Conservation (phyloP, 2,888 invertebrate genomes). For the Trichopoda pennipes region DNA sequence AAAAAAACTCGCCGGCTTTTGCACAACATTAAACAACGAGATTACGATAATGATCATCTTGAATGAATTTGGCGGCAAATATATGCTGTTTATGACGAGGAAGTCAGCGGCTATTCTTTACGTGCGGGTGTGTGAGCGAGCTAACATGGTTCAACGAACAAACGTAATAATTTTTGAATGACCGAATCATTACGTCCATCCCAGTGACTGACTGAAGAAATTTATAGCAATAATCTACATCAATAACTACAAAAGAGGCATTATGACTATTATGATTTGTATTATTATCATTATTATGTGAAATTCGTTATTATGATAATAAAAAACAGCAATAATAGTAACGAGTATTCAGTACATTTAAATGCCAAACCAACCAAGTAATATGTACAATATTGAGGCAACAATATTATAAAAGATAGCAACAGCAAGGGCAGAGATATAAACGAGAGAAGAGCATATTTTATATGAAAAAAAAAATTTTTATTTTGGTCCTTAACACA, state of each 20-base stretch:
- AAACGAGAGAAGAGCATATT: too few species aligned
- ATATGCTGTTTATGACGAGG: not conserved
- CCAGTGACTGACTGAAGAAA: constrained; percentile 8
- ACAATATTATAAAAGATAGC: not conserved
- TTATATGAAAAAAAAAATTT: too few species aligned
- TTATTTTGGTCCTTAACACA: too few species aligned
- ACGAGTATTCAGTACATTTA: constrained; percentile 33
- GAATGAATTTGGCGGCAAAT: not conserved
- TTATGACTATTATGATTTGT: constrained; percentile 41
- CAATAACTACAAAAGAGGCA: constrained; percentile 5
- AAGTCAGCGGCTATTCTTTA: not conserved
- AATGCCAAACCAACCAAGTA: constrained; percentile 47
- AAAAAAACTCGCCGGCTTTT: constrained; percentile 61
- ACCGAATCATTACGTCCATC: constrained; percentile 25
- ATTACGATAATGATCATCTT: constrained; percentile 23
- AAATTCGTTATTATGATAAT: constrained; percentile 58
- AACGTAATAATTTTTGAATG: constrained; percentile 30
- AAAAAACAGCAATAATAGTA: constrained; percentile 48
- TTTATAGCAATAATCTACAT: constrained; percentile 28
- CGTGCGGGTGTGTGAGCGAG: not conserved
- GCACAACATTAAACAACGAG: constrained; percentile 65
- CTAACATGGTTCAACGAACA: constrained; percentile 41
- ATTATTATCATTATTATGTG: constrained; percentile 44
- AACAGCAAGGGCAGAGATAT: not conserved
- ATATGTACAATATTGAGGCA: constrained; percentile 19